These are phyloP conservation scores for Siphamia tubifer DNA, from an alignment of 2,113 vertebrate species.

Conservation along the genomic window DNA sequence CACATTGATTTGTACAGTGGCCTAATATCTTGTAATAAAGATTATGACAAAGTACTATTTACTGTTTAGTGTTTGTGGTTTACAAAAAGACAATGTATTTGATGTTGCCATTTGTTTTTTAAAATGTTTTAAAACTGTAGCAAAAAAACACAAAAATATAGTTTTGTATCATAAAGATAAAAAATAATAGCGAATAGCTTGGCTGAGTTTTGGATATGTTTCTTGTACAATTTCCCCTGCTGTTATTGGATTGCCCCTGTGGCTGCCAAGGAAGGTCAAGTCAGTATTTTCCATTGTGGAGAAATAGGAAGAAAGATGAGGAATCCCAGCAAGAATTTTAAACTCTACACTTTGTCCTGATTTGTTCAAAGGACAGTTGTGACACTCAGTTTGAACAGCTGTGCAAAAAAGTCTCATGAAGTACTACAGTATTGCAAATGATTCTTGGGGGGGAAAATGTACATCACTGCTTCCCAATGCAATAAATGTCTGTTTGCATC, in stretches of 20 bases:
- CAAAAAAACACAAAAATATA: conserved; percentile 65
- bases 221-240: conserved; percentile 55
- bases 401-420: conserved; percentile 45
- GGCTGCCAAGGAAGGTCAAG: conserved; percentile 51
- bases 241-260: conserved; percentile 53
- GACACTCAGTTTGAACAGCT: conserved; percentile 13
- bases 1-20: conserved; percentile 80
- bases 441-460: conserved; percentile 60
- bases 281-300: conserved; percentile 65
- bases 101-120: conserved; percentile 54
- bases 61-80: conserved; percentile 71
- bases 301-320: conserved; percentile 47
- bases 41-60: conserved; percentile 75
- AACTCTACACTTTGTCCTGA: conserved; percentile 12
- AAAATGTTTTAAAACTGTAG: conserved; percentile 59
- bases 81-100: conserved; percentile 49
- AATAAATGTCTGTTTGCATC: conserved; percentile 73
- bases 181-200: conserved; percentile 37
- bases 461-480: conserved; percentile 64
- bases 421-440: conserved; percentile 60
- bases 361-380: conserved; percentile 15
- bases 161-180: conserved; percentile 67
- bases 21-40: conserved; percentile 83
- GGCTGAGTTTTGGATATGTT: conserved; percentile 50
- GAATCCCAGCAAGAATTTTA: conserved; percentile 30